Conservation (phyloP, 2,797 vertebrate species). For the Xenopus petersii region DNA sequence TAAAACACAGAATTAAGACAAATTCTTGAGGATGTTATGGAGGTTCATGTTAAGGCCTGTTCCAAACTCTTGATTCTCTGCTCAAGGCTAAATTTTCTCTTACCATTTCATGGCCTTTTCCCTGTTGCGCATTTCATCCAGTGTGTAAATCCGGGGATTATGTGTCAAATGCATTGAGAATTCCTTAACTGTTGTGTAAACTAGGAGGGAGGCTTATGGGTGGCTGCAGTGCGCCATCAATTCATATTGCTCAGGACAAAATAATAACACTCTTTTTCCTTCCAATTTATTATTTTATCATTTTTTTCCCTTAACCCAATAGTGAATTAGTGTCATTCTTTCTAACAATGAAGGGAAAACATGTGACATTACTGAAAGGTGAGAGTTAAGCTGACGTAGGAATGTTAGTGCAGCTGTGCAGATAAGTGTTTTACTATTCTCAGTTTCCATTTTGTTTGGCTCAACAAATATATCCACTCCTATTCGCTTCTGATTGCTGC, state of each 20-base stretch:
- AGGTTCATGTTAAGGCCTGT: slow-evolving; percentile 41
- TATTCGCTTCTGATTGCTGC: too few species aligned
- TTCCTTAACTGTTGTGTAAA: slow-evolving; percentile 3
- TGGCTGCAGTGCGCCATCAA: background rate
- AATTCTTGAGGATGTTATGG: slow-evolving; percentile 17
- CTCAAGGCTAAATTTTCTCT: slow-evolving; percentile 17
- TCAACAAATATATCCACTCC: too few species aligned
- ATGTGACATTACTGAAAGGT: too few species aligned
- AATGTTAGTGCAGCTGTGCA: too few species aligned
- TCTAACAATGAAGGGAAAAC: too few species aligned
- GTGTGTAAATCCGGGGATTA: slow-evolving; percentile 15
- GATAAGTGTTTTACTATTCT: too few species aligned
- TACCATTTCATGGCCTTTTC: slow-evolving; percentile 4
- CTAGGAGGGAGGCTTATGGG: background rate
- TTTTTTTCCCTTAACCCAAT: too few species aligned
- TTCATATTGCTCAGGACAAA: background rate
- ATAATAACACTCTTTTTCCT: background rate
- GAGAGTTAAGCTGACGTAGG: too few species aligned
- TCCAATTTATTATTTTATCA: too few species aligned
- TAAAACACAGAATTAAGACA: slow-evolving; percentile 13
- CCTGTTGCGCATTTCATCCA: slow-evolving; percentile 2
- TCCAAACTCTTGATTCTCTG: slow-evolving; percentile 1
- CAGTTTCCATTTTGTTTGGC: too few species aligned
- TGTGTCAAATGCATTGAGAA: background rate
- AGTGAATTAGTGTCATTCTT: too few species aligned